Conservation (phyloP, 2,113 vertebrate genomes). For the Leiothrix lutea region DNA sequence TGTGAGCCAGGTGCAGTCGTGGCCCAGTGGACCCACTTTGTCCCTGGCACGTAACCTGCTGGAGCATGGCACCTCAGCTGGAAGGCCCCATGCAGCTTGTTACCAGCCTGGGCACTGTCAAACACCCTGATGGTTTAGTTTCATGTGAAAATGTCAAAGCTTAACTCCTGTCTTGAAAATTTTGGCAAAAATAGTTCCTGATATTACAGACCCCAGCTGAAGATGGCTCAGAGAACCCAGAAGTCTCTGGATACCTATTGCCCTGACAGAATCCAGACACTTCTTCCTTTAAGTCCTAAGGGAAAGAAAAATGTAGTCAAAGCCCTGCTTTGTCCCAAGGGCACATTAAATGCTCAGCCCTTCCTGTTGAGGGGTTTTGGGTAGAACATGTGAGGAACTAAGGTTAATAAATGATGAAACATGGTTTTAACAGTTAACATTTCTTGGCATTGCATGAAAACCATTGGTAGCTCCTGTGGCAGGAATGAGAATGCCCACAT, state of each 20-base stretch:
- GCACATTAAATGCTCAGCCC: neutral
- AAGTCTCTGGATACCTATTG: neutral
- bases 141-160: neutral
- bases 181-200: neutral
- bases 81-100: neutral
- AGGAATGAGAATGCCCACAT: neutral
- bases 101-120: neutral
- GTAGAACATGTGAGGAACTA: neutral
- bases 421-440: neutral
- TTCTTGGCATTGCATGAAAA: neutral
- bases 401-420: neutral
- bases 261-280: neutral
- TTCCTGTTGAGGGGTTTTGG: neutral
- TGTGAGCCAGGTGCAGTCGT: neutral
- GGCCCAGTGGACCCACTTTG: neutral
- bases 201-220: neutral
- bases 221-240: neutral
- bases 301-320: neutral
- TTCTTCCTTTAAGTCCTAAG: neutral
- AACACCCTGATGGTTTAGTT: neutral
- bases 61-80: neutral
- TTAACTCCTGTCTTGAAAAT: neutral
- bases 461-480: neutral
- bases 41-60: neutral
- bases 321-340: neutral